A percentile compares a stretch with the other conserved stretches of the same genome.
These are phyloP conservation scores for Lutjanus argentimaculatus DNA, from an alignment of 2,797 vertebrate species.

Conservation along the genomic window DNA sequence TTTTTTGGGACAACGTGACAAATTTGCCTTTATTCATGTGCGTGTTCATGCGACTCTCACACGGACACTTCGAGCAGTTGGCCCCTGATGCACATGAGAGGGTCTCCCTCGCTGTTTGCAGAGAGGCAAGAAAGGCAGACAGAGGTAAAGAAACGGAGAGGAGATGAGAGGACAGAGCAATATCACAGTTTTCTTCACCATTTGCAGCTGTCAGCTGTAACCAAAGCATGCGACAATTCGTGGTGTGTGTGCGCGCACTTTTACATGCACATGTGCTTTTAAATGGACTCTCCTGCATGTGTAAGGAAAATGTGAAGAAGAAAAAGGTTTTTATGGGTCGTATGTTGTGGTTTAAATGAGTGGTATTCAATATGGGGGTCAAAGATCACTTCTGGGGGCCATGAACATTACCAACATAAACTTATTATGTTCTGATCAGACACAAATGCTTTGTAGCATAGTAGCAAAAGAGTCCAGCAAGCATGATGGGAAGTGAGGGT, in stretches of 20 bases:
- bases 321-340: too few relatives aligned
- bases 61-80: conserved; percentile 36
- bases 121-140: conserved; percentile 22
- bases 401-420: too few relatives aligned
- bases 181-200: conserved; percentile 19
- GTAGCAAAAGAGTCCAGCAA: too few relatives aligned
- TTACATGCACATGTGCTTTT: neutral
- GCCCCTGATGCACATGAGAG: conserved; percentile 23
- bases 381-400: too few relatives aligned
- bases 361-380: too few relatives aligned
- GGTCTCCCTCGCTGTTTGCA: conserved; percentile 9
- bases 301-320: too few relatives aligned
- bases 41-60: conserved; percentile 28
- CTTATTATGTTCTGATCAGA: too few relatives aligned
- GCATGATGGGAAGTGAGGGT: too few relatives aligned
- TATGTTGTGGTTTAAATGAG: too few relatives aligned
- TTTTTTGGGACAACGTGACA: conserved; percentile 49
- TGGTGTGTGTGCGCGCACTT: conserved; percentile 6
- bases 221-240: conserved; percentile 19
- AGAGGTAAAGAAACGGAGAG: conserved; percentile 24
- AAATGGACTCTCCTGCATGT: neutral
- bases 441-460: too few relatives aligned
- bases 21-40: conserved; percentile 34
- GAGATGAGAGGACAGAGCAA: conserved; percentile 44
- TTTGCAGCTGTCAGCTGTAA: conserved; percentile 36